These are phyloP conservation scores for Dasyornis broadbenti DNA, from an alignment of 2,113 vertebrate species.

Conservation along the genomic window DNA sequence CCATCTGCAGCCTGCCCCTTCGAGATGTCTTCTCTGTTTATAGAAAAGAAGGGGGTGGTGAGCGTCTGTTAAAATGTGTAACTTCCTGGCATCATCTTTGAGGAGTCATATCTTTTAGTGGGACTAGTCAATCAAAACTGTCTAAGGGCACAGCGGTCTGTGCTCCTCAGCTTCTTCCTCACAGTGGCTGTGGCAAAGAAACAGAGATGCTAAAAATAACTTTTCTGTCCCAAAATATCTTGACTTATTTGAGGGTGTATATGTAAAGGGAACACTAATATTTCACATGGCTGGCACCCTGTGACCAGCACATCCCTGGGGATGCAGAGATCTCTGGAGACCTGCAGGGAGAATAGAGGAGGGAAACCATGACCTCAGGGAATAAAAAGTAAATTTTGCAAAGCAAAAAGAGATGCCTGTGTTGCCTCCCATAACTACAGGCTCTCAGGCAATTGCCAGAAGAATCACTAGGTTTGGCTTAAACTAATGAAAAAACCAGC, in stretches of 20 bases:
- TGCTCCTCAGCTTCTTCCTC: neutral
- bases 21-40: neutral
- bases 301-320: neutral
- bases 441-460: neutral
- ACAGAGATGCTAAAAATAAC: neutral
- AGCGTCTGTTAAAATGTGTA: conserved; percentile 11
- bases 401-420: neutral
- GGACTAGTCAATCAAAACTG: conserved; percentile 2
- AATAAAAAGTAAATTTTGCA: neutral
- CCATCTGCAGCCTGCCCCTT: conserved; percentile 48
- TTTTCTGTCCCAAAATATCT: neutral
- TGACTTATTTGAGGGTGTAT: neutral
- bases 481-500: neutral
- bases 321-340: neutral
- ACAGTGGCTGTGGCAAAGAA: neutral
- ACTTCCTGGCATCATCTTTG: neutral
- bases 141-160: neutral
- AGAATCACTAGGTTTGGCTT: neutral
- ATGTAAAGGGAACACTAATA: neutral
- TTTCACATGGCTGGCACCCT: neutral
- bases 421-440: neutral
- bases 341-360: neutral
- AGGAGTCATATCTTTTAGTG: neutral
- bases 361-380: neutral
- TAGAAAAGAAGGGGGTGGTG: conserved; percentile 39